phyloP scores from a whole-genome alignment of 2,888 invertebrate species.

The Agrochola macilenta region DNA sequence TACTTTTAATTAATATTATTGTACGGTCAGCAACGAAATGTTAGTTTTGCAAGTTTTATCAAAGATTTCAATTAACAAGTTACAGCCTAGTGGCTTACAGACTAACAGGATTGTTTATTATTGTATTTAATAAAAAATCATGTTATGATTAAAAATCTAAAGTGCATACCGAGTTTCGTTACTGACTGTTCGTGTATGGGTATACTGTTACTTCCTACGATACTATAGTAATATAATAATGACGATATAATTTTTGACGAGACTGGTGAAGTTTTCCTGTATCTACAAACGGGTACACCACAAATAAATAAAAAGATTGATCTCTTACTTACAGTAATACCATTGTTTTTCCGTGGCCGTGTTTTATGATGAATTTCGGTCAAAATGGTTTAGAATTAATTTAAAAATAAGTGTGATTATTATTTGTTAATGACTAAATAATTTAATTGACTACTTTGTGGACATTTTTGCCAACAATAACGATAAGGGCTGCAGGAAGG shows the following conservation, averaged over 20 bases:
- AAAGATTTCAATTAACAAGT: background rate
- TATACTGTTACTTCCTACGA: background rate
- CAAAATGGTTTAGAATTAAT: too few species aligned
- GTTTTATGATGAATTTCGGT: background rate
- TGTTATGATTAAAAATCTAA: background rate
- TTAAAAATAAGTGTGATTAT: background rate
- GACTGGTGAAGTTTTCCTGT: background rate
- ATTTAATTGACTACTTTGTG: constrained; percentile 7
- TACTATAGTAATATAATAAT: background rate
- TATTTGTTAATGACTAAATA: background rate
- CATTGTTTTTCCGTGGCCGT: background rate
- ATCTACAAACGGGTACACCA: background rate
- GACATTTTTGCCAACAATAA: background rate
- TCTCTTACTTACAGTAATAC: background rate
- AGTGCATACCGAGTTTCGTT: background rate
- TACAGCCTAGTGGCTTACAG: background rate
- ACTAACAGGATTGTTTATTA: too few species aligned
- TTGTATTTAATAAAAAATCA: too few species aligned
- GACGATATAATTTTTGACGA: too few species aligned
- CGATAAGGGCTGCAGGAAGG: background rate
- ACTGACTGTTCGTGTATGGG: background rate
- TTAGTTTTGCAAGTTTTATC: background rate
- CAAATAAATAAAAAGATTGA: background rate
- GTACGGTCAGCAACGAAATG: background rate
- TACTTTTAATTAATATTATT: background rate